Conservation (phyloP, 2,113 vertebrate species). For the Myocastor coypus region DNA sequence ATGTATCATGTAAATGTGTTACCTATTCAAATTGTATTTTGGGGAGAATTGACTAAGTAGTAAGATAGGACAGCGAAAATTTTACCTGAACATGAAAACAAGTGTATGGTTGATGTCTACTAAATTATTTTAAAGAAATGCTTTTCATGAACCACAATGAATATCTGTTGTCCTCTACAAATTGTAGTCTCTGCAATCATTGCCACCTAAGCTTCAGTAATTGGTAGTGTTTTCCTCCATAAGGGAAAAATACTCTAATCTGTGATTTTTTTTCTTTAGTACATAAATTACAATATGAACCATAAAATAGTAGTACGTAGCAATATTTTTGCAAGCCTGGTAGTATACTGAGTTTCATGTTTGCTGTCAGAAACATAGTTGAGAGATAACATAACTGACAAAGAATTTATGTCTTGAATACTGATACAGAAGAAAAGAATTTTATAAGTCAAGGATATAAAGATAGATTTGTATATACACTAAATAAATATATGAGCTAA, state of each 20-base stretch:
- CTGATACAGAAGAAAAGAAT: not conserved
- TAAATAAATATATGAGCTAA: not conserved
- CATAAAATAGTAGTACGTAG: not conserved
- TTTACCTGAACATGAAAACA: not conserved
- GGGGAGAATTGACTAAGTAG: not conserved
- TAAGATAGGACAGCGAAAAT: not conserved
- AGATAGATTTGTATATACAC: slow-evolving; percentile 18
- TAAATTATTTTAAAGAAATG: not conserved
- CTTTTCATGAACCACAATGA: not conserved
- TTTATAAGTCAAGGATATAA: slow-evolving; percentile 8
- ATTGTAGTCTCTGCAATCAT: not conserved
- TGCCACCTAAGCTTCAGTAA: not conserved
- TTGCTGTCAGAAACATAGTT: slow-evolving; percentile 1
- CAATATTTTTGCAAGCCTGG: not conserved
- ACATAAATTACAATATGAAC: not conserved
- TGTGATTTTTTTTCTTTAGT: not conserved
- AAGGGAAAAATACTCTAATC: not conserved
- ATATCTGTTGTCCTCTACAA: not conserved
- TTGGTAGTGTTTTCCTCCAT: not conserved
- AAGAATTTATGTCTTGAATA: not conserved
- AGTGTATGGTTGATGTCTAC: not conserved
- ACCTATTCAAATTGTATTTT: not conserved
- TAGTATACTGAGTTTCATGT: not conserved
- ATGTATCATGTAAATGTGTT: not conserved
- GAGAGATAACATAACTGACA: not conserved